phyloP scores from a whole-genome alignment of 2,888 invertebrate genomes.

The Patella caerulea region DNA sequence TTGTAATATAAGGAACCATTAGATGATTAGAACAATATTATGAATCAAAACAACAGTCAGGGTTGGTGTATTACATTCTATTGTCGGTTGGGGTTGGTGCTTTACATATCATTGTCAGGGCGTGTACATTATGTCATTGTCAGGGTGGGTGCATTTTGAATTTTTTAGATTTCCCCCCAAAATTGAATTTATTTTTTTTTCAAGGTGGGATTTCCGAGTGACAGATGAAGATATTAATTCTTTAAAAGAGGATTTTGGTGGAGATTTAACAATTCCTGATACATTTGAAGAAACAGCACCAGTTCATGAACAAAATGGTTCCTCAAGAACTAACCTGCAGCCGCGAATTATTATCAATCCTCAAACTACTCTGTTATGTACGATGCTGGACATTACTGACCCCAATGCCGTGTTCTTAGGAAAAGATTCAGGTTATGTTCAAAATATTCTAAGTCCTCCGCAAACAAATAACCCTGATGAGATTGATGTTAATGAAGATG shows the following conservation, averaged over 20 bases:
- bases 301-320: constrained; percentile 71
- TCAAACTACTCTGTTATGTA: constrained; percentile 74
- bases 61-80: no score
- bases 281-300: constrained; percentile 86
- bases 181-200: constrained; percentile 53
- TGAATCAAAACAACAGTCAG: no score
- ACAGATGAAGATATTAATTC: constrained; percentile 81
- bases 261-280: constrained; percentile 80
- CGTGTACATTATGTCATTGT: no score
- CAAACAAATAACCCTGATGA: not conserved
- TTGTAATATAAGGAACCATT: no score
- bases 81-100: no score
- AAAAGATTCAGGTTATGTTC: constrained; percentile 37
- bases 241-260: constrained; percentile 78
- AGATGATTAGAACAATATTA: no score
- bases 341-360: constrained; percentile 69
- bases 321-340: constrained; percentile 26
- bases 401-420: constrained; percentile 74
- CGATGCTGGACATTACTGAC: constrained; percentile 81
- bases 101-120: no score
- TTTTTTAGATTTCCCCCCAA: not conserved
- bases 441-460: constrained; percentile 25
- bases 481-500: not conserved
- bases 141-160: no score
- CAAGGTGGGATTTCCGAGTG: constrained; percentile 82